Evolutionary conservation across 1,140 invertebrate species (phyloP).

Genomic region (Lethrus apterus): DNA sequence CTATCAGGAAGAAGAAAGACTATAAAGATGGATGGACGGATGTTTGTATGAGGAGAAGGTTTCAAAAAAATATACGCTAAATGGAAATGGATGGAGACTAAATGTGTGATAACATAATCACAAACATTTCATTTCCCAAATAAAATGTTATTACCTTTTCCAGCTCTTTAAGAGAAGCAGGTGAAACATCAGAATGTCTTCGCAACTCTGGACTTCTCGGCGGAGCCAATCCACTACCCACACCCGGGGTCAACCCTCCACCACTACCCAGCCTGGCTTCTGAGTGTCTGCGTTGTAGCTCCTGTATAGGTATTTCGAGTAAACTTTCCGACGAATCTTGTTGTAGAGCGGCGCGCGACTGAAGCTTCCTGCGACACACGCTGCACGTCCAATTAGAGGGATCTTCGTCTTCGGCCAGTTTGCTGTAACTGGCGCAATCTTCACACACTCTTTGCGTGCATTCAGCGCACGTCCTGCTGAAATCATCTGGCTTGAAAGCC

Average conservation of each 20-base stretch:
- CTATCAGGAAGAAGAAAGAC: too few species aligned
- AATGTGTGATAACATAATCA: too few species aligned
- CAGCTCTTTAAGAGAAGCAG: conserved; percentile 72
- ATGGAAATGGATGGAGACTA: too few species aligned
- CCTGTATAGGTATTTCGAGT: conserved; percentile 67
- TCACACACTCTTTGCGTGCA: conserved; percentile 85
- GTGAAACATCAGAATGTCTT: conserved; percentile 75
- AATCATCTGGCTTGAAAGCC: conserved; percentile 76
- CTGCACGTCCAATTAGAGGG: conserved; percentile 40
- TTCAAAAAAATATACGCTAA: too few species aligned
- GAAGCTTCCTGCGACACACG: conserved; percentile 45
- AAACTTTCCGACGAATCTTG: conserved; percentile 75
- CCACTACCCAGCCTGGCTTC: conserved; percentile 59
- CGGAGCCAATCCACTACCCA: conserved; percentile 57
- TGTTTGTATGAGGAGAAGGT: too few species aligned
- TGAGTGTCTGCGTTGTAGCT: conserved; percentile 68
- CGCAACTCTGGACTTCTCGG: conserved; percentile 69
- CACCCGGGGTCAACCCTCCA: conserved; percentile 35
- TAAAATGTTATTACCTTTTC: conserved; percentile 59
- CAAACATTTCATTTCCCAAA: too few species aligned
- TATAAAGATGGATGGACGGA: too few species aligned
- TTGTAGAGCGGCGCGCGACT: conserved; percentile 55
- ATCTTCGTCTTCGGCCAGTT: conserved; percentile 70
- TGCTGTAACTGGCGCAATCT: conserved; percentile 85
- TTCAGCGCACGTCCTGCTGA: conserved; percentile 74